Evolutionary conservation across 2,113 vertebrate species (phyloP).

Genomic region (Leucosticte australis): DNA sequence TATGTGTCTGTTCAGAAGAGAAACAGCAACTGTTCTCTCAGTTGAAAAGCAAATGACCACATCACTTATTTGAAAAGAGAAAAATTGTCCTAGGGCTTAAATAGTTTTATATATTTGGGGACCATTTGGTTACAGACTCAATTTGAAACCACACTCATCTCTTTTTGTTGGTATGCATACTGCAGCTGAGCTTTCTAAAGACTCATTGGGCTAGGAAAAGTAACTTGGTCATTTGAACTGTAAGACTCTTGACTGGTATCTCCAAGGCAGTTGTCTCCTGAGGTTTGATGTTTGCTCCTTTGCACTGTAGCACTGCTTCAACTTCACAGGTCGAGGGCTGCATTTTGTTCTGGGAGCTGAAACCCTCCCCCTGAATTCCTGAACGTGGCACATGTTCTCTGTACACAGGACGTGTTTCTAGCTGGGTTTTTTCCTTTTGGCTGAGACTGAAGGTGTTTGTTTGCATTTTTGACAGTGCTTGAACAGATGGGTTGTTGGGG

Average conservation of each 20-base stretch:
- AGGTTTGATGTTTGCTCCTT: background rate
- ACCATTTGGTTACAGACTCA: background rate
- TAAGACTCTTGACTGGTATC: slow-evolving; percentile 17
- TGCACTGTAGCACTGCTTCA: slow-evolving; percentile 25
- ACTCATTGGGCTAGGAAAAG: background rate
- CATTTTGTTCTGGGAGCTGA: background rate
- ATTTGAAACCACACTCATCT: background rate
- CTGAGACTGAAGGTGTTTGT: slow-evolving; percentile 57
- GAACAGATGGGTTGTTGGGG: background rate
- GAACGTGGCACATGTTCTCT: slow-evolving; percentile 18
- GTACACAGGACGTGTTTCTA: background rate
- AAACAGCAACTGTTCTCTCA: slow-evolving; percentile 43
- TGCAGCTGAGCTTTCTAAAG: background rate
- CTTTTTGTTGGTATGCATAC: background rate
- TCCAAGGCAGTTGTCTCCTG: slow-evolving; percentile 23
- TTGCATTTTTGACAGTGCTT: slow-evolving; percentile 19
- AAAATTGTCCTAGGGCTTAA: background rate
- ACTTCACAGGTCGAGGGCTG: background rate
- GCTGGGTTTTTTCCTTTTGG: slow-evolving; percentile 29
- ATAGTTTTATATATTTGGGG: background rate
- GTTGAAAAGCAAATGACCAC: slow-evolving; percentile 58
- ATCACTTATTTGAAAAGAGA: background rate
- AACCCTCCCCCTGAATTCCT: background rate
- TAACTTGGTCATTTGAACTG: slow-evolving; percentile 56
- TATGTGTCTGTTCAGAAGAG: background rate